Percentiles rank a stretch among this genome's conserved stretches.
Conservation (phyloP, 2,113 vertebrate genomes). For the Falcunculus frontatus region DNA sequence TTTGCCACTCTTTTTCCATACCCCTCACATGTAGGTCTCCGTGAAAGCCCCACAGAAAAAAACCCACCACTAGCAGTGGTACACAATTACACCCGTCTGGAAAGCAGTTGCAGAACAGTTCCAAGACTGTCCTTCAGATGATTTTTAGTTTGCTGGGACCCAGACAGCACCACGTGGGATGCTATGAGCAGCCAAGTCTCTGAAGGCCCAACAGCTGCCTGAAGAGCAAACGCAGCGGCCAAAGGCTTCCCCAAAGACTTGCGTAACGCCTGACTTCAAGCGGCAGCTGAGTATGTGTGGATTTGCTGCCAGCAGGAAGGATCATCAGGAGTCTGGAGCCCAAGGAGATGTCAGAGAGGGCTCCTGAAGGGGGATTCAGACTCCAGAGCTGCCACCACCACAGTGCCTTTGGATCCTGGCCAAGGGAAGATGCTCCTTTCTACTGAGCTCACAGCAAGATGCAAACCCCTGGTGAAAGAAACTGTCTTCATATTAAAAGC, state of each 20-base stretch:
- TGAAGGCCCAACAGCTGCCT: not conserved
- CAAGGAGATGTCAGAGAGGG: not conserved
- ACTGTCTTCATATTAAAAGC: not conserved
- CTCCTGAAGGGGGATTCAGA: not conserved
- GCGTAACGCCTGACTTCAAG: not conserved
- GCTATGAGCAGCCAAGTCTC: not conserved
- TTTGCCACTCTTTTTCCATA: not conserved
- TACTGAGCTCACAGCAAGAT: not conserved
- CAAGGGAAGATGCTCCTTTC: not conserved
- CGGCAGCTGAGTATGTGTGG: not conserved
- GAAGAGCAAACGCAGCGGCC: not conserved
- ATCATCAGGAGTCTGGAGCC: not conserved
- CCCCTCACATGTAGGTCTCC: rapidly evolving
- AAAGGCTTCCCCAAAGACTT: not conserved
- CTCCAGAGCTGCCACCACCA: not conserved
- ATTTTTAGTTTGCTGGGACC: not conserved
- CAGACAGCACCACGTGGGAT: not conserved
- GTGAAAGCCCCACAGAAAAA: not conserved
- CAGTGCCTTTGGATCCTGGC: not conserved
- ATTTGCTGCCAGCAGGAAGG: not conserved
- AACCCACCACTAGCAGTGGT: not conserved
- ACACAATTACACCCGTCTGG: not conserved
- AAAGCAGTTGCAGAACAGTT: not conserved
- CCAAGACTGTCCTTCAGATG: not conserved
- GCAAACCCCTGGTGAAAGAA: not conserved